Base-by-base conservation (phyloP, 2,113 vertebrate genomes). In the Mobula hypostoma region DNA sequence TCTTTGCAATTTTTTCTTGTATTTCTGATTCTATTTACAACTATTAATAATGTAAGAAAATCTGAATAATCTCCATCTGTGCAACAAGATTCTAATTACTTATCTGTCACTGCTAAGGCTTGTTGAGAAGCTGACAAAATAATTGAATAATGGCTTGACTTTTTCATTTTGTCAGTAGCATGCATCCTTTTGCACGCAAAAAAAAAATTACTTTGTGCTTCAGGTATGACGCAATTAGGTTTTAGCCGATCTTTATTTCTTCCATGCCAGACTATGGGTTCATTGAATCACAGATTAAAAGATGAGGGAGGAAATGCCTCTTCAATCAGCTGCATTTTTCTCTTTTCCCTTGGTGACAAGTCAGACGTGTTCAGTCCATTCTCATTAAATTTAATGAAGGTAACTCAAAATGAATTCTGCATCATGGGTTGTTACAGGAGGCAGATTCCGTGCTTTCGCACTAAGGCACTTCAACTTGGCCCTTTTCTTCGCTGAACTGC, bases 311-410 rank as follows among this genome's bases (percentile, higher is more conserved):
- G 32, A 19, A 40, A 5, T 15, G 12, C 2, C 7, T 70, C 66
- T 32, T 72, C 36, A 92, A 72, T 92, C 88, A 92, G 88, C 70
- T 32, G 32, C 88, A 36, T 36, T 40, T 72, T 72, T 92, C 63
- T 70, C n/a, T 15, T 92, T 92, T 92, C 66, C 63, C 66, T 63
- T 63, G 70, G 88, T 36, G 66, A 68, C 63, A 92, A 91, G 36
- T 72, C 66, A 72, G 32, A 70, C 1, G n/a, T 19, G 21, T 72
- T 92, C 66, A 92, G 32, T 9, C 32, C 19, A 12, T 70, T 92
- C 61, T 36, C 32, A 40, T 24, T 70, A 63, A 70, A 72, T 70
- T 19, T 9, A 70, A 72, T n/a, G 29, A 29, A 32, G 66, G 87
- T 29, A 68, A 91, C 32, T 32, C 87, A 66, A 11, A 68, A 2